Percentiles rank a stretch among this genome's conserved stretches.
Conservation (phyloP, 2,113 vertebrate species). For the Plecotus auritus region DNA sequence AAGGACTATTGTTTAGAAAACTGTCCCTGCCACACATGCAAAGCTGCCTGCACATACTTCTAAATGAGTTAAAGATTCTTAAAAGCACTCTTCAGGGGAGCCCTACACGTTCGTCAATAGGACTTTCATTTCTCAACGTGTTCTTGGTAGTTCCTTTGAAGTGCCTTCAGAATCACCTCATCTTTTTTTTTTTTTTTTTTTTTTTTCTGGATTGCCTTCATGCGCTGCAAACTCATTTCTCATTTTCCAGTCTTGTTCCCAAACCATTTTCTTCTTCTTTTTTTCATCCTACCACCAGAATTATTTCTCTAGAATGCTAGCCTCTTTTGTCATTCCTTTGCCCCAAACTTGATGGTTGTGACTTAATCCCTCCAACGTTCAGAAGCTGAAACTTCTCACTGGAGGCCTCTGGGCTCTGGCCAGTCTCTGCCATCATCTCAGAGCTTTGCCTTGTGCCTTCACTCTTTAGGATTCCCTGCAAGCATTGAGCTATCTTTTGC, state of each 20-base stretch:
- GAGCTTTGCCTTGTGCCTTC: not conserved
- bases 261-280: not conserved
- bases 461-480: not conserved
- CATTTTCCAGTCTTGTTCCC: not conserved
- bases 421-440: not conserved
- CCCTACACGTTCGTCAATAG: not conserved
- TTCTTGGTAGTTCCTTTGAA: constrained; percentile 25
- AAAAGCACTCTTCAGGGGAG: constrained; percentile 1
- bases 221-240: not conserved
- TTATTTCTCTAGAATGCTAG: not conserved
- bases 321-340: not conserved
- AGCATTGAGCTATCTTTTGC: not conserved
- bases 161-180: constrained; percentile 4
- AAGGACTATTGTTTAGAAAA: constrained; percentile 53
- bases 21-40: constrained; percentile 46
- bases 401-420: not conserved
- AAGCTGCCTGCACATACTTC: constrained; percentile 43
- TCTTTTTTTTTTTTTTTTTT: not conserved
- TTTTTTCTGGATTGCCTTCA: constrained; percentile 10
- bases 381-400: not conserved
- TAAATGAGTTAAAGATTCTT: constrained; percentile 52
- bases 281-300: not conserved
- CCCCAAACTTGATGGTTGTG: not conserved
- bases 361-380: not conserved
- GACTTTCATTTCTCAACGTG: constrained; percentile 13